These are phyloP conservation scores for Eidolon helvum DNA, from an alignment of 2,113 vertebrate genomes.

Conservation along the genomic window DNA sequence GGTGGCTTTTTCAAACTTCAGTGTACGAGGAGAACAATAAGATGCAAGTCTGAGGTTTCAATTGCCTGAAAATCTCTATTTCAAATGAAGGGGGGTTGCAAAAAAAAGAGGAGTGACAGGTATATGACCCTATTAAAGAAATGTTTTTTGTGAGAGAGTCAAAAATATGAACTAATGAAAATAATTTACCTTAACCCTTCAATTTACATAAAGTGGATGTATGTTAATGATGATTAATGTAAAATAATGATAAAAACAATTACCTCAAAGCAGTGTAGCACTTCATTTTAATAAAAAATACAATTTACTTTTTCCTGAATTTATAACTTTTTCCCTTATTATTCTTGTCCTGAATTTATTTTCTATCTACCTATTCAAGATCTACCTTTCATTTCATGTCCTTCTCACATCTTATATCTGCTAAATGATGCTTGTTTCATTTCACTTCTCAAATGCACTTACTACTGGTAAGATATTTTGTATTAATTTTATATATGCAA, in stretches of 20 bases:
- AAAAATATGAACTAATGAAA: background rate
- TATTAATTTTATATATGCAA: background rate
- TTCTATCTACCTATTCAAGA: background rate
- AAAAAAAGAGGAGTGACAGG: background rate
- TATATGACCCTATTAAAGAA: background rate
- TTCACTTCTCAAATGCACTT: background rate
- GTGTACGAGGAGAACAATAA: background rate
- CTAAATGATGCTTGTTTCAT: background rate
- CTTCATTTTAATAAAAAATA: background rate
- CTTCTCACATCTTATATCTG: background rate
- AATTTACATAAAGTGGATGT: background rate
- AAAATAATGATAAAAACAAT: background rate
- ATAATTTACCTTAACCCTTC: background rate
- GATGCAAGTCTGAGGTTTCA: background rate
- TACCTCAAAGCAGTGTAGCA: background rate
- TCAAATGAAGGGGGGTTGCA: background rate
- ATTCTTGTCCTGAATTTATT: background rate
- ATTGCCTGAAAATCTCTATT: background rate
- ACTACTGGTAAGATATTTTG: background rate
- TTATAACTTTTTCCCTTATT: background rate
- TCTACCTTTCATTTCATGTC: background rate
- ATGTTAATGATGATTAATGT: background rate
- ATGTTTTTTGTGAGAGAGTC: background rate
- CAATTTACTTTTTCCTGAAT: background rate
- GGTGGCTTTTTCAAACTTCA: background rate